A percentile compares a stretch with the other conserved stretches of the same genome.
Evolutionary conservation across 1,140 invertebrate species (phyloP).

Genomic region (Aphis craccivora): DNA sequence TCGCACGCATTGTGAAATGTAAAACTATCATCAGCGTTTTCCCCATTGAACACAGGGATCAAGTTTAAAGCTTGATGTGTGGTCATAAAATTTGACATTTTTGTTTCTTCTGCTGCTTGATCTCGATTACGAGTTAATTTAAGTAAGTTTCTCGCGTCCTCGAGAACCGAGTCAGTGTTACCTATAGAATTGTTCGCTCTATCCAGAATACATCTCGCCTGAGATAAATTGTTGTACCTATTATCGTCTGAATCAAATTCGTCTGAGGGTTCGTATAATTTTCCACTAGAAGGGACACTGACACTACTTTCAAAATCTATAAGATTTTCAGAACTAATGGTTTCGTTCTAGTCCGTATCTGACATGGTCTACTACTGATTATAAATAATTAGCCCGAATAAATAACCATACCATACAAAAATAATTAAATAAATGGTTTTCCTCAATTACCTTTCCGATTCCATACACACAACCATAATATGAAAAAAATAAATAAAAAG

Average conservation of each 20-base stretch:
- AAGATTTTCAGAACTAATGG: too few relatives aligned
- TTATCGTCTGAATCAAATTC: neutral
- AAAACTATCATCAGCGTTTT: neutral
- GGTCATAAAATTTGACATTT: neutral
- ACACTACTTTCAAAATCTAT: too few relatives aligned
- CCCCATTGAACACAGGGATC: neutral
- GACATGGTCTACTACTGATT: too few relatives aligned
- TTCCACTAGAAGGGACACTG: too few relatives aligned
- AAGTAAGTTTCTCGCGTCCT: neutral
- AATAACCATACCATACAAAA: too few relatives aligned
- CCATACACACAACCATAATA: too few relatives aligned
- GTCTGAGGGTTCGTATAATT: neutral
- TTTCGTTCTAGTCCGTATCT: too few relatives aligned
- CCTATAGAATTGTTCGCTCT: neutral
- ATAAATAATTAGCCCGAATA: too few relatives aligned
- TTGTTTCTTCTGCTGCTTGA: neutral
- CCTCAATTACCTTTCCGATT: neutral
- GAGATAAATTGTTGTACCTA: neutral
- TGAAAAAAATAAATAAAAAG: too few relatives aligned
- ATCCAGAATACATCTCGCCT: neutral
- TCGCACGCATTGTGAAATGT: neutral
- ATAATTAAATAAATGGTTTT: too few relatives aligned
- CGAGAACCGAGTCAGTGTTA: neutral
- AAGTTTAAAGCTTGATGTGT: neutral
- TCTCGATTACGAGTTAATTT: neutral